A percentile compares a stretch with the other conserved stretches of the same genome.
Evolutionary conservation across 2,113 vertebrate species (phyloP).

Genomic region (Patagioenas fasciata): DNA sequence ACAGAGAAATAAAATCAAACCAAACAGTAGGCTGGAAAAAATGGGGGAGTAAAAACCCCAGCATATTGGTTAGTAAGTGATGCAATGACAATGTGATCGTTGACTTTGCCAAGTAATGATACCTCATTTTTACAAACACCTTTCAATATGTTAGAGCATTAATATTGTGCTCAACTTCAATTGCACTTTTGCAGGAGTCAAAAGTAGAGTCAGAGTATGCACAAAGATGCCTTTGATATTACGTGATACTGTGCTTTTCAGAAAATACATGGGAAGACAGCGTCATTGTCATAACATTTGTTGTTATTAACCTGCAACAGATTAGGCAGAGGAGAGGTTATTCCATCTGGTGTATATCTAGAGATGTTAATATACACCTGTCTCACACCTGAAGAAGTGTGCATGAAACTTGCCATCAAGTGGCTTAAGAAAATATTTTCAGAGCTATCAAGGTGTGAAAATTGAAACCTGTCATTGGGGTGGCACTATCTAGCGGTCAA

Average conservation of each 20-base stretch:
- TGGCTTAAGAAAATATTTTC: not conserved
- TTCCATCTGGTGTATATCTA: not conserved
- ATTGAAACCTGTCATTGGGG: not conserved
- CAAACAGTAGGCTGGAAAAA: not conserved
- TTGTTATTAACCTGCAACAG: not conserved
- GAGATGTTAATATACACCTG: not conserved
- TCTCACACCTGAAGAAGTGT: not conserved
- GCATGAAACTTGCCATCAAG: not conserved
- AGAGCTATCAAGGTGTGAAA: not conserved
- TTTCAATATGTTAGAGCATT: not conserved
- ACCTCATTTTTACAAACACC: not conserved
- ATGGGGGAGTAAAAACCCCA: fast-evolving
- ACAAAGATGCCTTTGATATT: not conserved
- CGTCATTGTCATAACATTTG: not conserved
- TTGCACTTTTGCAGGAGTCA: not conserved
- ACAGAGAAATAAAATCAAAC: not conserved
- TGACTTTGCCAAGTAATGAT: not conserved
- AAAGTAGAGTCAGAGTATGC: not conserved
- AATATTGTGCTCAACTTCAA: not conserved
- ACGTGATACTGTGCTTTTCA: not conserved
- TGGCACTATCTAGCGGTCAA: not conserved
- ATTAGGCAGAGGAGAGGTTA: not conserved
- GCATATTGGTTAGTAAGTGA: not conserved
- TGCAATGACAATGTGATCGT: not conserved
- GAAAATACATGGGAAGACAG: not conserved